Conservation (phyloP, 1,140 invertebrate species). For the Saccostrea echinata region DNA sequence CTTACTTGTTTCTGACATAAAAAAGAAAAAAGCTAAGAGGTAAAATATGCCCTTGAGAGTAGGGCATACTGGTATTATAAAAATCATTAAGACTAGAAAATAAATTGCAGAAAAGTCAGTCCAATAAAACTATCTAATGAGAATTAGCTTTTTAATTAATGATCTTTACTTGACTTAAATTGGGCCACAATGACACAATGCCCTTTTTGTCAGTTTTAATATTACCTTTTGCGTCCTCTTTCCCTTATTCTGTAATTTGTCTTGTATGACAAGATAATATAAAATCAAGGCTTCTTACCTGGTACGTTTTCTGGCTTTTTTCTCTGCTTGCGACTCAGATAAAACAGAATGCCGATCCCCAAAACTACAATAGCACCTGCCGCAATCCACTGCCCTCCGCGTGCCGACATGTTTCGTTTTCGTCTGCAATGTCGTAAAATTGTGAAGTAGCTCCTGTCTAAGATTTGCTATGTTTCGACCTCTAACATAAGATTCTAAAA, state of each 20-base stretch:
- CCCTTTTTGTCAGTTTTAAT: too few relatives aligned
- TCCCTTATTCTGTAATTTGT: neutral
- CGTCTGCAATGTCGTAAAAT: conserved; percentile 36
- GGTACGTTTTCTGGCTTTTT: neutral
- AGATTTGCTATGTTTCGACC: neutral
- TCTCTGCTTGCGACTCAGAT: neutral
- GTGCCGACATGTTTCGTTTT: conserved; percentile 34
- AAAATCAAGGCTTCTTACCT: neutral
- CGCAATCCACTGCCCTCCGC: neutral
- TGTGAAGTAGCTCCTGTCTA: neutral
- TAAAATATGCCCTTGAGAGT: neutral
- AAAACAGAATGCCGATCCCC: neutral
- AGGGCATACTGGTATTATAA: too few relatives aligned
- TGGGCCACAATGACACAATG: too few relatives aligned
- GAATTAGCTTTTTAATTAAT: too few relatives aligned
- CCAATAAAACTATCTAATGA: too few relatives aligned
- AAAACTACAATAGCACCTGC: neutral
- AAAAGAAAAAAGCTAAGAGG: neutral
- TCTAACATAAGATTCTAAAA: neutral
- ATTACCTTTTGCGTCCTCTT: too few relatives aligned
- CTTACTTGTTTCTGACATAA: neutral
- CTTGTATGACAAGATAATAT: neutral
- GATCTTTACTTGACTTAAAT: too few relatives aligned
- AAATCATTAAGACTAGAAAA: too few relatives aligned
- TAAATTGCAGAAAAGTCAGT: too few relatives aligned